A percentile compares a stretch with the other conserved stretches of the same genome.
Evolutionary conservation across 2,113 vertebrate genomes (phyloP).

Genomic region (Macquaria australasica): DNA sequence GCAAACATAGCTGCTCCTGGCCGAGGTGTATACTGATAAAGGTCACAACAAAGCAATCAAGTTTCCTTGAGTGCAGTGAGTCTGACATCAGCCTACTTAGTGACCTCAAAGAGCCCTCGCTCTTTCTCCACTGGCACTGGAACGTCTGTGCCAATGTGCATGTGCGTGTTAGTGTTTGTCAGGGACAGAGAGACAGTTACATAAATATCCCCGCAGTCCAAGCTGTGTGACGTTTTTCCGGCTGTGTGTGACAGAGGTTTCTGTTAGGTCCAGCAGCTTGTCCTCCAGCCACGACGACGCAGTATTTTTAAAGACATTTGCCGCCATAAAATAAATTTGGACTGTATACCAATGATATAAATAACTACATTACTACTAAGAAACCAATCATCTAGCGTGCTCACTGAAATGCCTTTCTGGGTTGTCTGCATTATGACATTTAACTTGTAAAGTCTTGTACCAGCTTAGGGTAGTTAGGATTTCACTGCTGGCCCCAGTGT

Average conservation of each 20-base stretch:
- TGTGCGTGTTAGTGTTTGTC: constrained; percentile 13
- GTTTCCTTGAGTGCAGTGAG: constrained; percentile 44
- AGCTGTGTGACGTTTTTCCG: constrained; percentile 57
- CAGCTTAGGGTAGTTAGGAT: not conserved
- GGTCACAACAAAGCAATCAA: constrained; percentile 38
- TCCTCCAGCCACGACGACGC: not conserved
- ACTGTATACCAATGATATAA: too few relatives aligned
- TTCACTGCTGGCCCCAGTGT: not conserved
- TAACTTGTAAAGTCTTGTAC: not conserved
- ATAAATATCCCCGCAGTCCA: constrained; percentile 62
- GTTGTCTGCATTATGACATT: not conserved
- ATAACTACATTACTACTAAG: not conserved
- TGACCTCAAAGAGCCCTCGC: constrained; percentile 62
- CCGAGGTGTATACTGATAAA: constrained; percentile 23
- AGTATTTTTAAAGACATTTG: not conserved
- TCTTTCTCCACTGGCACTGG: constrained; percentile 36
- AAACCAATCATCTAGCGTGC: not conserved
- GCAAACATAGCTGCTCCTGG: not conserved
- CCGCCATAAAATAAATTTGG: not conserved
- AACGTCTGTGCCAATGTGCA: constrained; percentile 30
- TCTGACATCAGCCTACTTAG: constrained; percentile 55
- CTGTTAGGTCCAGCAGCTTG: constrained; percentile 19
- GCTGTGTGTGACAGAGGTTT: constrained; percentile 32
- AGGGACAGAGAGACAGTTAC: constrained; percentile 47
- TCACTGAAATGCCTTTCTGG: not conserved